phyloP scores from a whole-genome alignment of 1,140 invertebrate species.

The Piezodorus guildinii region DNA sequence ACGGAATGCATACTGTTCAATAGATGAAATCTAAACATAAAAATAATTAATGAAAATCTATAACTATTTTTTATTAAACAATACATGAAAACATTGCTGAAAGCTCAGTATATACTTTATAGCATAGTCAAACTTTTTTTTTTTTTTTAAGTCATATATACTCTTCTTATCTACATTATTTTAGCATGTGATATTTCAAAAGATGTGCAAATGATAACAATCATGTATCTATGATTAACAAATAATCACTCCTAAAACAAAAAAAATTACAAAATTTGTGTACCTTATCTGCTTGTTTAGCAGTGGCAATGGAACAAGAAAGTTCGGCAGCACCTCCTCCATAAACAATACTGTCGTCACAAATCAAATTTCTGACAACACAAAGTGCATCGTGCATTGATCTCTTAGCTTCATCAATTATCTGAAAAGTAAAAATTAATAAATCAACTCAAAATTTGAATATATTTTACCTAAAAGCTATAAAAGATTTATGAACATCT shows the following conservation, averaged over 20 bases:
- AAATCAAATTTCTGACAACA: conserved; percentile 87
- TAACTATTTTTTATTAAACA: too few relatives aligned
- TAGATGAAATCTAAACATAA: conserved; percentile 54
- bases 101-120: too few relatives aligned
- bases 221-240: not conserved
- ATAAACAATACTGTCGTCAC: conserved; percentile 89
- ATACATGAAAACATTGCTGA: too few relatives aligned
- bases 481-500: too few relatives aligned
- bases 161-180: too few relatives aligned
- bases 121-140: too few relatives aligned
- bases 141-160: too few relatives aligned
- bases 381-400: conserved; percentile 97
- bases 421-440: conserved; percentile 37
- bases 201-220: not conserved
- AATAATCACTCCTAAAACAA: too few relatives aligned
- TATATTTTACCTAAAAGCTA: too few relatives aligned
- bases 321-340: conserved; percentile 96
- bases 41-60: not conserved
- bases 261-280: conserved; percentile 12
- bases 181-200: not conserved
- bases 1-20: conserved; percentile 96
- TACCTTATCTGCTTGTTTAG: conserved; percentile 76
- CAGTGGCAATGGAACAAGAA: conserved; percentile 82
- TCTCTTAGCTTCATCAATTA: conserved; percentile 94
- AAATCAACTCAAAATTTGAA: too few relatives aligned